Evolutionary conservation across 30 jellyfish, hydroid and myxozoan species (phyloP).

Genomic region (Chironex yamaguchii): DNA sequence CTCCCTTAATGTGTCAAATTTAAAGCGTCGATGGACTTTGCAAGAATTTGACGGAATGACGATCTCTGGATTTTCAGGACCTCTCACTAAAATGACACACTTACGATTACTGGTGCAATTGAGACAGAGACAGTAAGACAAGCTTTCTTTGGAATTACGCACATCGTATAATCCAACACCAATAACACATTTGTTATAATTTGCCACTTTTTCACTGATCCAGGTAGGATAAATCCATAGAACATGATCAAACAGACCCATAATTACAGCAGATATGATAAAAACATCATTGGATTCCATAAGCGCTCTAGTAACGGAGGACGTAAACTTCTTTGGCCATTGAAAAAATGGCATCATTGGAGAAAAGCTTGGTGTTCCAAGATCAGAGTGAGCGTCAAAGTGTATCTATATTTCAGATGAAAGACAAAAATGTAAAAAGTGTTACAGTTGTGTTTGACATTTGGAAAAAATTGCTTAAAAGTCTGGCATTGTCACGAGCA

Average conservation of each 20-base stretch:
- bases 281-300: slow-evolving; percentile 69
- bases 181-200: background rate
- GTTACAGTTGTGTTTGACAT: too few species aligned
- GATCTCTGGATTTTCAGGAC: background rate
- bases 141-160: background rate
- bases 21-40: background rate
- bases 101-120: background rate
- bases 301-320: slow-evolving; percentile 14
- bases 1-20: slow-evolving; percentile 2
- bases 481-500: too few species aligned
- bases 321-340: background rate
- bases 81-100: background rate
- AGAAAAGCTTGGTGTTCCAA: slow-evolving; percentile 40
- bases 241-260: slow-evolving; percentile 18
- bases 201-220: background rate
- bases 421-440: too few species aligned
- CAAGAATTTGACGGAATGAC: background rate
- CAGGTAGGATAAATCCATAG: slow-evolving; percentile 46
- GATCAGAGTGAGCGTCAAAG: slow-evolving; percentile 67
- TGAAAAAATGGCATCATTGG: background rate
- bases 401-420: slow-evolving; percentile 65
- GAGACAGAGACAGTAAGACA: background rate
- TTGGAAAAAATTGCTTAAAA: too few species aligned
- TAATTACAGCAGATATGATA: slow-evolving; percentile 40
- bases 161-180: background rate